These are phyloP conservation scores for Tethea ocularis DNA, from an alignment of 2,888 invertebrate genomes.

Conservation along the genomic window DNA sequence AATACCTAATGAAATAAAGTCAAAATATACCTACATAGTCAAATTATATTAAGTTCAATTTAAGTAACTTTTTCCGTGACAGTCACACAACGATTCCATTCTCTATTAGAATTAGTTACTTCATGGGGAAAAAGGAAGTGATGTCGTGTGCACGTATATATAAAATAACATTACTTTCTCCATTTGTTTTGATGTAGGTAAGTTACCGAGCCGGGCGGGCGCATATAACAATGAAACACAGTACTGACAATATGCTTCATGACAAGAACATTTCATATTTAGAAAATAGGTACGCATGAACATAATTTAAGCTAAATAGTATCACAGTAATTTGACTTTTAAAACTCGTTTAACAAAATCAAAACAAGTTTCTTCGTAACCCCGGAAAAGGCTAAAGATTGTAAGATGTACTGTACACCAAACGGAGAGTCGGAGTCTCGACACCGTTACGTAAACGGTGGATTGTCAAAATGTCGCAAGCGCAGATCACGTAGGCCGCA, in stretches of 20 bases:
- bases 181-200: slow-evolving; percentile 64
- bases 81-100: slow-evolving; percentile 22
- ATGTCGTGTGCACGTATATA: slow-evolving; percentile 60
- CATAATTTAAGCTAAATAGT: slow-evolving; percentile 3
- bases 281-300: slow-evolving; percentile 1
- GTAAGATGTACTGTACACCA: slow-evolving; percentile 31
- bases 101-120: slow-evolving; percentile 41
- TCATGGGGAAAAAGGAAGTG: slow-evolving; percentile 66
- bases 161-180: slow-evolving; percentile 71
- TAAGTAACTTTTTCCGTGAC: not conserved
- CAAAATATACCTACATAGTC: not conserved
- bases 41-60: too few relatives aligned
- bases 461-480: slow-evolving; percentile 78
- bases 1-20: not conserved
- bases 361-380: slow-evolving; percentile 28
- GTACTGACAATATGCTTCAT: slow-evolving; percentile 24
- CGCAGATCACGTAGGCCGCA: slow-evolving; percentile 59
- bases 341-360: not conserved
- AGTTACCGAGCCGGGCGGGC: slow-evolving; percentile 47
- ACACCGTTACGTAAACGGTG: slow-evolving; percentile 60
- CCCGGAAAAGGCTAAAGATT: slow-evolving; percentile 33
- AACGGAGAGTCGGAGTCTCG: slow-evolving; percentile 24
- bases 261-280: slow-evolving; percentile 32
- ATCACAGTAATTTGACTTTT: not conserved
- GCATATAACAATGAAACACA: slow-evolving; percentile 49